phyloP scores from a whole-genome alignment of 1,140 invertebrate genomes.

The Bombus sylvicola region DNA sequence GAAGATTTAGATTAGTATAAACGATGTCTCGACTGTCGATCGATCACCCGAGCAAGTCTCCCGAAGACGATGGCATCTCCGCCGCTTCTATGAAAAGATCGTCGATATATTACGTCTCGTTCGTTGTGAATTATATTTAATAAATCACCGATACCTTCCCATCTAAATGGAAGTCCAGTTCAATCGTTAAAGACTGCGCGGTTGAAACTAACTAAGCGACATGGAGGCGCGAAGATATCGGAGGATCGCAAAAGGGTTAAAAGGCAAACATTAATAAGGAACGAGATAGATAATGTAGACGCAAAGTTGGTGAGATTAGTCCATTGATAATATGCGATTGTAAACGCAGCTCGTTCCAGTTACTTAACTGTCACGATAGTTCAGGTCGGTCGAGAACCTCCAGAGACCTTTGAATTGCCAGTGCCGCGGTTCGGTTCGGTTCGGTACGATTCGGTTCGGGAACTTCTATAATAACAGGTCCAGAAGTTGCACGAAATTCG shows the following conservation, averaged over 20 bases:
- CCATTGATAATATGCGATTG: conserved; percentile 61
- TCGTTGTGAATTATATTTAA: no score
- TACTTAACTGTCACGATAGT: conserved; percentile 76
- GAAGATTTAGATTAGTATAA: no score
- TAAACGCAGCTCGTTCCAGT: conserved; percentile 73
- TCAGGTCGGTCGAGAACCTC: conserved; percentile 32
- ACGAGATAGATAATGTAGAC: not conserved
- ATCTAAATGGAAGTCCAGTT: no score
- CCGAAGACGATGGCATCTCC: no score
- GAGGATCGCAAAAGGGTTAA: not conserved
- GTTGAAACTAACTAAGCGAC: no score
- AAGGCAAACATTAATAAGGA: not conserved
- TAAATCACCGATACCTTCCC: no score
- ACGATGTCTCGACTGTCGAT: no score
- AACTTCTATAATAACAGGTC: conserved; percentile 41
- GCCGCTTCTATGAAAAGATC: no score
- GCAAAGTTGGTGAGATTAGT: conserved; percentile 28
- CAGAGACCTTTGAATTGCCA: conserved; percentile 57
- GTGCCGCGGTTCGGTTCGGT: not conserved
- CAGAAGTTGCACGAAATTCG: conserved; percentile 39
- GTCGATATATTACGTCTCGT: no score
- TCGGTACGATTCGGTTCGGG: conserved; percentile 23
- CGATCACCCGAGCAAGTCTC: no score
- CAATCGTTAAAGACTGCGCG: no score
- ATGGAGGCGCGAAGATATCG: no score